A percentile compares a stretch with the other conserved stretches of the same genome.
Evolutionary conservation across 2,888 invertebrate species (phyloP).

Genomic region (Anoplius nigerrimus): DNA sequence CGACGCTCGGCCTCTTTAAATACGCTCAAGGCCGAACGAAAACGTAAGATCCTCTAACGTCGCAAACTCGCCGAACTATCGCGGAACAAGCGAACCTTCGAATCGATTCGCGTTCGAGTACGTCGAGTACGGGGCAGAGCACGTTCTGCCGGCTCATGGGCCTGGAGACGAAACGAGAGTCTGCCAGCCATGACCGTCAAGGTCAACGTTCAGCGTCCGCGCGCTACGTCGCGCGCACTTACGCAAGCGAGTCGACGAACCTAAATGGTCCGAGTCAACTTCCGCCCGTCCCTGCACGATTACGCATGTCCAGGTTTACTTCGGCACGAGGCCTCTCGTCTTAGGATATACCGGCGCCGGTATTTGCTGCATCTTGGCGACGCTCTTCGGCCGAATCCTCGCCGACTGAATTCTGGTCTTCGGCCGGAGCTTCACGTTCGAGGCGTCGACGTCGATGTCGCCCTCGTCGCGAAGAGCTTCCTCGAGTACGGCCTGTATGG

Average conservation of each 20-base stretch:
- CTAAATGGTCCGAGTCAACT: too few species aligned
- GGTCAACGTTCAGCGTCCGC: too few species aligned
- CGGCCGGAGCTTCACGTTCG: constrained; percentile 62
- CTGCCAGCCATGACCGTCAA: too few species aligned
- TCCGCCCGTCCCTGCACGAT: neutral
- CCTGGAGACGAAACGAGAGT: too few species aligned
- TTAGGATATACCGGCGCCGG: constrained; percentile 73
- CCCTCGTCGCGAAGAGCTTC: constrained; percentile 72
- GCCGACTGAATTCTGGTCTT: constrained; percentile 68
- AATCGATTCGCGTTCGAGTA: too few species aligned
- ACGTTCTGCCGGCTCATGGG: too few species aligned
- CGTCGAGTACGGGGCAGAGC: too few species aligned
- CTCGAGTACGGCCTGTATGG: constrained; percentile 78
- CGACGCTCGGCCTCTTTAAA: neutral
- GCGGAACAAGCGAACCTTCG: too few species aligned
- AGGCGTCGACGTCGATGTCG: constrained; percentile 73
- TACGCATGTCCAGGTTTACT: constrained; percentile 48
- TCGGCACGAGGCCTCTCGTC: constrained; percentile 72
- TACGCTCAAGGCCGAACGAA: too few species aligned
- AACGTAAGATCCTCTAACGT: neutral
- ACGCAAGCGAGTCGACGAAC: too few species aligned
- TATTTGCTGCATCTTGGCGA: constrained; percentile 69
- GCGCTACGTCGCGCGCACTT: too few species aligned
- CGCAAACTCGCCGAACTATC: neutral
- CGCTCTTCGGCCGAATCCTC: constrained; percentile 67